Percentiles rank a stretch among this genome's conserved stretches.
phyloP scores from a whole-genome alignment of 1,140 invertebrate species.

The Coenobita brevimanus region DNA sequence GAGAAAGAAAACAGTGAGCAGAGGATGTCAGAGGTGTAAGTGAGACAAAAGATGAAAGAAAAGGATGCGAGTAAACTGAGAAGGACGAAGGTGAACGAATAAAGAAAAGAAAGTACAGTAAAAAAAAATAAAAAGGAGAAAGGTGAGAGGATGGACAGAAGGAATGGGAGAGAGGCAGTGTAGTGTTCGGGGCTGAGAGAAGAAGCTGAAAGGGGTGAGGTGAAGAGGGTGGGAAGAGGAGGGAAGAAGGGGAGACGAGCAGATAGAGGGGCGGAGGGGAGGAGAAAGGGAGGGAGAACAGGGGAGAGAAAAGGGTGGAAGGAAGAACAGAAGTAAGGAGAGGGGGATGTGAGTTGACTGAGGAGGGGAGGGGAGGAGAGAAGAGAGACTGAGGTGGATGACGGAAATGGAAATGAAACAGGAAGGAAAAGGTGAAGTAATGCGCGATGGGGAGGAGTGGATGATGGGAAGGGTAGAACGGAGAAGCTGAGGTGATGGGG shows the following conservation, averaged over 20 bases:
- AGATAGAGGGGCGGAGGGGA: not conserved
- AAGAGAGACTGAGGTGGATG: not conserved
- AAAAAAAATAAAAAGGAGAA: not conserved
- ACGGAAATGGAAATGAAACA: not conserved
- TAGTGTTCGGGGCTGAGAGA: not conserved
- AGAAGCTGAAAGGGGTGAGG: not conserved
- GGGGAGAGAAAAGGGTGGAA: not conserved
- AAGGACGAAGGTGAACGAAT: too few relatives aligned
- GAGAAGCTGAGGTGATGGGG: not conserved
- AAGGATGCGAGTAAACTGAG: not conserved
- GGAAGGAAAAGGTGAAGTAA: not conserved
- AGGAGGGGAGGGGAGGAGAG: not conserved
- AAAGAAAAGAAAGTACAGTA: too few relatives aligned
- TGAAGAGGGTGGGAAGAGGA: conserved; percentile 1
- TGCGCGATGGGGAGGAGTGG: not conserved
- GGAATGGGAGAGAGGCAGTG: not conserved
- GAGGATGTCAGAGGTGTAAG: too few relatives aligned
- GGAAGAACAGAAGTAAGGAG: not conserved
- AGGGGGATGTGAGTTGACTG: not conserved
- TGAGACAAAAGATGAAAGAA: not conserved
- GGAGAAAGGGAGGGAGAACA: not conserved
- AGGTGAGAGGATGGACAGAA: not conserved
- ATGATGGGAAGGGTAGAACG: not conserved
- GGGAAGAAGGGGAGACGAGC: too few relatives aligned
- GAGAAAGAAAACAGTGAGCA: not conserved